Conservation (phyloP, 2,797 vertebrate genomes). For the Pantherophis vulpinus region DNA sequence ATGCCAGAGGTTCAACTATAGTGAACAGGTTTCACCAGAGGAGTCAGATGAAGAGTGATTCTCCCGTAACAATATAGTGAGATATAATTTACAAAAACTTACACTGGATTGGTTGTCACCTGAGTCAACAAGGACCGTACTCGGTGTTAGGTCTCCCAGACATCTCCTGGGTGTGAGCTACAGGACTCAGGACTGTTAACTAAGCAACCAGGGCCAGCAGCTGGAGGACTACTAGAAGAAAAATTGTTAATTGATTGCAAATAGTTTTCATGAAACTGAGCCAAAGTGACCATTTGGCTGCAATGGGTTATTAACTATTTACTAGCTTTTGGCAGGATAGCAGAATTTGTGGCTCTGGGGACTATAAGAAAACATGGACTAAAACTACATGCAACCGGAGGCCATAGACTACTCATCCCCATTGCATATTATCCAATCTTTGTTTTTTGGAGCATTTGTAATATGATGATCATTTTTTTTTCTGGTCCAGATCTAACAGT, state of each 20-base stretch:
- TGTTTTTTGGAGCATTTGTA: background rate
- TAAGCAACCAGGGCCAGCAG: background rate
- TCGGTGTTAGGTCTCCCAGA: background rate
- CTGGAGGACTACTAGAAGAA: background rate
- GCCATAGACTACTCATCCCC: background rate
- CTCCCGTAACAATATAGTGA: background rate
- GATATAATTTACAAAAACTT: background rate
- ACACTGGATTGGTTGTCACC: background rate
- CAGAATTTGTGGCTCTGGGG: background rate
- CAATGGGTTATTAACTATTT: background rate
- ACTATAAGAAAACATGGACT: background rate
- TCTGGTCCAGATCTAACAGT: background rate
- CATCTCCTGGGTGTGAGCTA: background rate
- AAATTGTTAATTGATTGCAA: background rate
- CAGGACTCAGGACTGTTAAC: background rate
- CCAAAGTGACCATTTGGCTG: background rate
- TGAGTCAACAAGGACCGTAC: background rate
- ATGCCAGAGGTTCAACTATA: background rate
- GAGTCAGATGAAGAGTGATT: background rate
- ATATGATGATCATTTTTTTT: background rate
- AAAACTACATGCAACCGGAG: background rate
- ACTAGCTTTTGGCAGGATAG: background rate
- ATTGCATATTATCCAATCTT: background rate
- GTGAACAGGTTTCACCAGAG: background rate
- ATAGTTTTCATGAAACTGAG: background rate